Evolutionary conservation across 1,140 invertebrate genomes (phyloP).

Genomic region (Drosophila burlai): DNA sequence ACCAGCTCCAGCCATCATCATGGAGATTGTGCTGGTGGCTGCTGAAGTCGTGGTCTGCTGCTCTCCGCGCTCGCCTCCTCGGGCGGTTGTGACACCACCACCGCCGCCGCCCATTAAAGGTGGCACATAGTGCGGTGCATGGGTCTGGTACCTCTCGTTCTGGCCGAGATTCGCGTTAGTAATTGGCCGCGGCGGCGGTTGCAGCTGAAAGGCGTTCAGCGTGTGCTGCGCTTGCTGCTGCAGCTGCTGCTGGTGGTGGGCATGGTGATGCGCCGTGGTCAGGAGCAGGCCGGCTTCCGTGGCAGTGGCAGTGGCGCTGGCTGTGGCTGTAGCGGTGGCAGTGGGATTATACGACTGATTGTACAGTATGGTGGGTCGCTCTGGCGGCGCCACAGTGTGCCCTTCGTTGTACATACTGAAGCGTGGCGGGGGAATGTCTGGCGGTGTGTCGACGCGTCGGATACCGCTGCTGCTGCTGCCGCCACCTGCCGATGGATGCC

Average conservation of each 20-base stretch:
- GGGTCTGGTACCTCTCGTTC: slow-evolving; percentile 69
- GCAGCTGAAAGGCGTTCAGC: slow-evolving; percentile 59
- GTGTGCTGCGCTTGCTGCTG: slow-evolving; percentile 57
- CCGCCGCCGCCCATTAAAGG: slow-evolving; percentile 38
- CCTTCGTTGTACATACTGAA: slow-evolving; percentile 60
- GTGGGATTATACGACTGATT: slow-evolving; percentile 63
- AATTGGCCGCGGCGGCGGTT: slow-evolving; percentile 45
- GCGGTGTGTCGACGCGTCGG: slow-evolving; percentile 71
- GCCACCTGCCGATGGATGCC: slow-evolving; percentile 51
- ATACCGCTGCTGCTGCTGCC: slow-evolving; percentile 11
- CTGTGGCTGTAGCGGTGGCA: slow-evolving; percentile 21
- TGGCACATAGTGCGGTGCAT: slow-evolving; percentile 67
- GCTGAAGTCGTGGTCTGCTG: slow-evolving; percentile 33
- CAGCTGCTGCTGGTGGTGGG: slow-evolving; percentile 61
- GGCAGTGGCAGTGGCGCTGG: slow-evolving; percentile 42
- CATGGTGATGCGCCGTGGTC: slow-evolving; percentile 62
- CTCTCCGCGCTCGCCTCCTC: slow-evolving; percentile 17
- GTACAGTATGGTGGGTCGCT: slow-evolving; percentile 72
- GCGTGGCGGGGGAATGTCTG: slow-evolving; percentile 77
- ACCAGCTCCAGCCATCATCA: slow-evolving; percentile 19
- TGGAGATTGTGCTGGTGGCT: slow-evolving; percentile 23
- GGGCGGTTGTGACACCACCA: background rate
- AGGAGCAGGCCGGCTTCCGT: slow-evolving; percentile 37
- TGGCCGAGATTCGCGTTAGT: slow-evolving; percentile 28
- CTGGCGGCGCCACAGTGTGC: slow-evolving; percentile 70